Evolutionary conservation across 2,797 vertebrate species (phyloP).

Genomic region (Spondyliosoma cantharus): DNA sequence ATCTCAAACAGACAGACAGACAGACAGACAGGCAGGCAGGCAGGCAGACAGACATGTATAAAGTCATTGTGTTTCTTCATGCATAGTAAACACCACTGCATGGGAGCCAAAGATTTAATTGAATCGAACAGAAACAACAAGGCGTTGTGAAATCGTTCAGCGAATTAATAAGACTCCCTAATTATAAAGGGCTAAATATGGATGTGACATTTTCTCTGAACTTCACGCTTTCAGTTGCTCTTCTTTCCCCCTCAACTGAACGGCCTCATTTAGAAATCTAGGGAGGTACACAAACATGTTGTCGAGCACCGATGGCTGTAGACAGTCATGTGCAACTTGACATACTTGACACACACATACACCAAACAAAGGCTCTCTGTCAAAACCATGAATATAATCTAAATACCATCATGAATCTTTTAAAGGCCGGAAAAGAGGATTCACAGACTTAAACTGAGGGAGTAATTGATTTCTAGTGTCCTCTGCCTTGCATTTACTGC

Average conservation of each 20-base stretch:
- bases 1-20: conserved; percentile 38
- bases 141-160: conserved; percentile 15
- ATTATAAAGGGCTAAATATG: conserved; percentile 75
- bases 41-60: conserved; percentile 7
- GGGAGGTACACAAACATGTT: conserved; percentile 2
- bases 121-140: conserved; percentile 53
- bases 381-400: conserved; percentile 25
- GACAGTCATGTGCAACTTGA: conserved; percentile 11
- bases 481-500: conserved; percentile 72
- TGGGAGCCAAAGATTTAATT: conserved; percentile 57
- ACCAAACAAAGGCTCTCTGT: conserved; percentile 6
- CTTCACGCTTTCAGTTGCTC: conserved; percentile 44
- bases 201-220: conserved; percentile 58
- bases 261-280: conserved; percentile 5
- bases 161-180: conserved; percentile 60
- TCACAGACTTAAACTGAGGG: not conserved
- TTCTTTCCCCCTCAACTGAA: conserved; percentile 4
- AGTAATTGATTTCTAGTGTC: not conserved
- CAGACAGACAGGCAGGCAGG: conserved; percentile 7
- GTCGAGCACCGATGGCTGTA: not conserved
- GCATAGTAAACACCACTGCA: conserved; percentile 29
- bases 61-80: conserved; percentile 37
- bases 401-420: conserved; percentile 4
- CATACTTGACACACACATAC: too few relatives aligned
- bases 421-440: not conserved